phyloP scores from a whole-genome alignment of 2,113 vertebrate genomes.

The Ammospiza caudacuta region DNA sequence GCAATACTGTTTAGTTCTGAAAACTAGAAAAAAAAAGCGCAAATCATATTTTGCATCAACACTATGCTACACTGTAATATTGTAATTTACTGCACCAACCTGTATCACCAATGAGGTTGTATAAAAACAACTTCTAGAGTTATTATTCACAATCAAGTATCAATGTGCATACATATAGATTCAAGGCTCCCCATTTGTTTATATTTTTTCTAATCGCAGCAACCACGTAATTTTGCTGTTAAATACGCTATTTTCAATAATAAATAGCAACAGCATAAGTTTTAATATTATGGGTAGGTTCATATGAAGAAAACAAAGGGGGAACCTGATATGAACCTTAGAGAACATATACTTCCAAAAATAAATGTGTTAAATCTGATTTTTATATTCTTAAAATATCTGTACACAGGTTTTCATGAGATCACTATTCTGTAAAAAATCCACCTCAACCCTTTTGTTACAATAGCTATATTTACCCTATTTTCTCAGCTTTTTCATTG shows the following conservation, averaged over 20 bases:
- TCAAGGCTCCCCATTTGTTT: constrained; percentile 79
- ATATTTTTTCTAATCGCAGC: constrained; percentile 38
- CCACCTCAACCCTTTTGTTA: constrained; percentile 41
- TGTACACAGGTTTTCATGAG: constrained; percentile 75
- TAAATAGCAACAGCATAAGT: constrained; percentile 17
- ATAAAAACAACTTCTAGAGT: constrained; percentile 73
- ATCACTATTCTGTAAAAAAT: constrained; percentile 71
- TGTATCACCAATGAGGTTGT: constrained; percentile 70
- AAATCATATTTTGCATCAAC: constrained; percentile 70
- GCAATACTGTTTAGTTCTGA: constrained; percentile 72
- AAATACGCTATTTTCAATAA: constrained; percentile 24
- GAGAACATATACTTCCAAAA: constrained; percentile 76
- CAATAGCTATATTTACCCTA: constrained; percentile 42
- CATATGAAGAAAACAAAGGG: constrained; percentile 58
- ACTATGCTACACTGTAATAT: constrained; percentile 70
- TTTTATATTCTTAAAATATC: constrained; percentile 78
- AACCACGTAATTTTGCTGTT: constrained; percentile 33
- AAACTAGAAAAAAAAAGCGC: constrained; percentile 61
- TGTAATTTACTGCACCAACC: constrained; percentile 63
- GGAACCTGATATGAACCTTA: constrained; percentile 66
- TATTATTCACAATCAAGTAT: constrained; percentile 80
- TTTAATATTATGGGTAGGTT: not conserved
- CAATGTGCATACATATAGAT: constrained; percentile 76
- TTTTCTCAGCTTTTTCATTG: constrained; percentile 68
- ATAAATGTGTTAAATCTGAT: constrained; percentile 79